Evolutionary conservation across 2,113 vertebrate species (phyloP).

Genomic region (Neodon shergylaensis): DNA sequence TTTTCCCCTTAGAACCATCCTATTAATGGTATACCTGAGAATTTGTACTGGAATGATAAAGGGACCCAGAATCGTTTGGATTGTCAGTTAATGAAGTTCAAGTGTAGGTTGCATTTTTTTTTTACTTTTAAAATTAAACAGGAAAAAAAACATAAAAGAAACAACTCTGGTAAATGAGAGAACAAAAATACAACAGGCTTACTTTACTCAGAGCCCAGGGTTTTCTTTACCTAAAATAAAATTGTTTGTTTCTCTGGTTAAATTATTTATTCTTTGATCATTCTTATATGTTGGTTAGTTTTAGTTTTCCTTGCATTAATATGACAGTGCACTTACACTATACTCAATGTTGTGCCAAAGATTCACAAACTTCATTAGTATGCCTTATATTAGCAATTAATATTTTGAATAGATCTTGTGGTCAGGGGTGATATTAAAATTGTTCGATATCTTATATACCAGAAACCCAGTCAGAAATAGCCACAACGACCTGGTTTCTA

Average conservation of each 20-base stretch:
- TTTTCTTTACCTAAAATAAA: not conserved
- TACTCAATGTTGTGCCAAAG: not conserved
- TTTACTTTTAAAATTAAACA: not conserved
- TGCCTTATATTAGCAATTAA: not conserved
- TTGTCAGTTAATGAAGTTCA: not conserved
- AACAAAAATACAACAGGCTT: not conserved
- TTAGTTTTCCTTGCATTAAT: not conserved
- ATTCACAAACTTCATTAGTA: not conserved
- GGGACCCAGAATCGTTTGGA: not conserved
- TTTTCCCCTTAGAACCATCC: not conserved
- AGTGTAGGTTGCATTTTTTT: not conserved
- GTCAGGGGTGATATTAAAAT: not conserved
- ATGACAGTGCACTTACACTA: not conserved
- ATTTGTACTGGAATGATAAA: not conserved
- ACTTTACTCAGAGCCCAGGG: not conserved
- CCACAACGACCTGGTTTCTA: accelerated
- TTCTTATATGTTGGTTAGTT: not conserved
- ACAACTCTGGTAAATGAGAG: not conserved
- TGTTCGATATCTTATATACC: not conserved
- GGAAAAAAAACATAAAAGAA: not conserved
- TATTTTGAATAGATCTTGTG: not conserved
- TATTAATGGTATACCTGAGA: not conserved
- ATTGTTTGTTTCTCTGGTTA: not conserved
- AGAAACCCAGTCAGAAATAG: not conserved
- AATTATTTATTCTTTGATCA: not conserved